Conservation (phyloP, 2,888 invertebrate genomes). For the Philhelius pedissequus region DNA sequence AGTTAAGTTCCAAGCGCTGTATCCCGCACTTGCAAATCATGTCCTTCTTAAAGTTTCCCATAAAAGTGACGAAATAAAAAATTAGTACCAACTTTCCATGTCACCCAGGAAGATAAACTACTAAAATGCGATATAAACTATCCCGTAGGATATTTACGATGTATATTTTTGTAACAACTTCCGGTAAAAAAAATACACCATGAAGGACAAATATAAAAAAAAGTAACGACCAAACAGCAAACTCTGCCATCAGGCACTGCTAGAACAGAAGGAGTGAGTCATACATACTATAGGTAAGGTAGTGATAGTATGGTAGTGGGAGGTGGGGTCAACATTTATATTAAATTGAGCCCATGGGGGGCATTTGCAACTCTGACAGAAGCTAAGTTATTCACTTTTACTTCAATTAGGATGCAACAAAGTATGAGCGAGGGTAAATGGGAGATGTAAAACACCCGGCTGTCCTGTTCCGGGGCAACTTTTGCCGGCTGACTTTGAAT, state of each 20-base stretch:
- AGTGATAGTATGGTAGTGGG: background rate
- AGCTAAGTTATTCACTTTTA: slow-evolving; percentile 63
- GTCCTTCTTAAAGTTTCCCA: slow-evolving; percentile 28
- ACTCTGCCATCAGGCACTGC: background rate
- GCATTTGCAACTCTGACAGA: slow-evolving; percentile 58
- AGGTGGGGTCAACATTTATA: slow-evolving; percentile 47
- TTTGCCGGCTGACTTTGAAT: slow-evolving; percentile 41
- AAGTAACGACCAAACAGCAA: background rate
- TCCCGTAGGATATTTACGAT: slow-evolving; percentile 42
- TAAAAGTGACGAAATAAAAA: slow-evolving; percentile 29
- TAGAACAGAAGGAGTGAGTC: background rate
- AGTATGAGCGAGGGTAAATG: slow-evolving; percentile 1
- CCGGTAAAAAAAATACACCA: background rate
- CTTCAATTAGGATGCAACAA: slow-evolving; percentile 64
- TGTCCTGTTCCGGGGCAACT: slow-evolving; percentile 6
- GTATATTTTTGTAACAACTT: slow-evolving; percentile 57
- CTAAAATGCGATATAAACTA: slow-evolving; percentile 54
- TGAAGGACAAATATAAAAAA: background rate
- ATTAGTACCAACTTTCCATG: slow-evolving; percentile 16
- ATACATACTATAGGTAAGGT: background rate
- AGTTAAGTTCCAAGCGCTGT: too few species aligned
- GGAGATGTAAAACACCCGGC: background rate
- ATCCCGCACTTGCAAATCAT: too few species aligned
- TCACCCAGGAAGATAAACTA: slow-evolving; percentile 53
- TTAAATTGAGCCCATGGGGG: slow-evolving; percentile 59